phyloP scores from a whole-genome alignment of 2,797 vertebrate genomes.

The Dallia pectoralis region DNA sequence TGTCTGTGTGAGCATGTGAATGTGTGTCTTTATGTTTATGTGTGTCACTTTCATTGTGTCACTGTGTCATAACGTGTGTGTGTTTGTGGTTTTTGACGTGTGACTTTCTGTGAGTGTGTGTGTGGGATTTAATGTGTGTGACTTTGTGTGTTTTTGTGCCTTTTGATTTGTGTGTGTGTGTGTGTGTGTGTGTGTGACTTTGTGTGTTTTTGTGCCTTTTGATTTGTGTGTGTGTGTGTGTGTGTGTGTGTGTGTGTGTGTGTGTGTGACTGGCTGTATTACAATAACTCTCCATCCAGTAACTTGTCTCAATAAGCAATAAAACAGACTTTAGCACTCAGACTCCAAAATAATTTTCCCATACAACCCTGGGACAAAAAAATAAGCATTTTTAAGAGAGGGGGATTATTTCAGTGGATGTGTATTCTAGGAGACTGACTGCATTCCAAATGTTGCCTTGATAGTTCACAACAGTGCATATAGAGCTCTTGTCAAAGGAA shows the following conservation, averaged over 20 bases:
- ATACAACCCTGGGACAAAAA: slow-evolving; percentile 59
- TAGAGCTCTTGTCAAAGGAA: background rate
- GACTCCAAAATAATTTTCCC: slow-evolving; percentile 72
- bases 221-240: slow-evolving; percentile 7
- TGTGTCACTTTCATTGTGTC: slow-evolving; percentile 1
- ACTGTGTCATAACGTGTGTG: no score
- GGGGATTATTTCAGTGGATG: slow-evolving; percentile 73
- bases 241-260: slow-evolving; percentile 14
- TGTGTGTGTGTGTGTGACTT: background rate
- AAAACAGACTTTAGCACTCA: slow-evolving; percentile 59
- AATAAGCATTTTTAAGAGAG: slow-evolving; percentile 63
- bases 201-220: slow-evolving; percentile 12
- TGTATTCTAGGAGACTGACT: slow-evolving; percentile 76
- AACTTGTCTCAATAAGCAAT: slow-evolving; percentile 49
- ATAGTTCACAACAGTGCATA: background rate
- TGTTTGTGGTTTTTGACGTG: background rate
- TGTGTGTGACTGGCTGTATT: slow-evolving; percentile 8
- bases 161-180: background rate
- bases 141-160: background rate
- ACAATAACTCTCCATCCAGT: slow-evolving; percentile 13
- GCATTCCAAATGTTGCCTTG: background rate
- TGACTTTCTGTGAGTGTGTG: slow-evolving; percentile 10
- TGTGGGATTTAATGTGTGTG: slow-evolving; percentile 8
- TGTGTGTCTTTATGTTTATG: background rate
- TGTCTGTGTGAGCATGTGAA: background rate